These are phyloP conservation scores for Smutsia temminckii DNA, from an alignment of 2,797 vertebrate species.

Conservation along the genomic window DNA sequence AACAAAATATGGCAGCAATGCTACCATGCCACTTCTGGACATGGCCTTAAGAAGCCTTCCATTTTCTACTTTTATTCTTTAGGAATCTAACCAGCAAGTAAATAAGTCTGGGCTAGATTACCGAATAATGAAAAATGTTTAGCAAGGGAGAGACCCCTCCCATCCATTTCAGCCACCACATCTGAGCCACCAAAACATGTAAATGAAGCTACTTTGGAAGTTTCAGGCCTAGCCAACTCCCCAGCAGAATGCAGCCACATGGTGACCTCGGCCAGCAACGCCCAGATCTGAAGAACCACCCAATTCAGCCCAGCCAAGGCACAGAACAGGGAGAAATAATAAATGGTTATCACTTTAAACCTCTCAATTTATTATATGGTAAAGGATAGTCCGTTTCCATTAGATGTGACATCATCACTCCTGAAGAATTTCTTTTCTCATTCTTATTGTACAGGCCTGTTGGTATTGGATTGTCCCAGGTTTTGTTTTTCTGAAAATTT, in stretches of 20 bases:
- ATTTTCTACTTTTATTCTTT: not conserved
- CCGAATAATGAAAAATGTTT: not conserved
- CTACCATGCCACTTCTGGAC: not conserved
- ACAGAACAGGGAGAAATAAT: not conserved
- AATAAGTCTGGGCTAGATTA: not conserved
- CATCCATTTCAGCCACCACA: not conserved
- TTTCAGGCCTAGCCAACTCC: not conserved
- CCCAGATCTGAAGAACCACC: not conserved
- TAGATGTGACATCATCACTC: not conserved
- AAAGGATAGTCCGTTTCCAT: not conserved
- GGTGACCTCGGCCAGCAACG: not conserved
- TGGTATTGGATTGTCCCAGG: not conserved
- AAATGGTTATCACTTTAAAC: not conserved
- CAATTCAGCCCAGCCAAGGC: not conserved
- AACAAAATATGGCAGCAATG: not conserved
- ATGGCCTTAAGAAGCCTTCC: not conserved
- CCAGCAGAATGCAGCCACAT: not conserved
- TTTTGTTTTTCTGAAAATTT: not conserved
- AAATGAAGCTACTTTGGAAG: not conserved
- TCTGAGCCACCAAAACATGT: not conserved
- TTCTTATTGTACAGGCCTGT: not conserved
- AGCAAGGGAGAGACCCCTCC: not conserved
- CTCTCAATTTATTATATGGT: not conserved
- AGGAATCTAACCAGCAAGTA: not conserved
- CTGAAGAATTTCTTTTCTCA: not conserved